phyloP scores from a whole-genome alignment of 2,888 invertebrate genomes.

The Clusia tigrina region DNA sequence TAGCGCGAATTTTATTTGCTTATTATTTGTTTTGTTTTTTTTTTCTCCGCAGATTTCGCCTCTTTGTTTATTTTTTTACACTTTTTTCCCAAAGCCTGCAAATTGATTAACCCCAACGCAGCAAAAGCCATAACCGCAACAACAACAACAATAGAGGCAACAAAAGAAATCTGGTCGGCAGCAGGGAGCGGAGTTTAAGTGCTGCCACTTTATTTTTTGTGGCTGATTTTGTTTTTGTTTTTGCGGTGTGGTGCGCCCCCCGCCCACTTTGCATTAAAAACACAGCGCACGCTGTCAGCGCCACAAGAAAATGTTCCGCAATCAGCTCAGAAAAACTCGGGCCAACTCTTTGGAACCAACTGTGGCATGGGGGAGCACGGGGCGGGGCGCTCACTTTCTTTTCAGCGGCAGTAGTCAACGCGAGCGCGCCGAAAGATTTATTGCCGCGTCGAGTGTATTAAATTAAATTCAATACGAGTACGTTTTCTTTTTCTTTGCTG shows the following conservation, averaged over 20 bases:
- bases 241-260: no score
- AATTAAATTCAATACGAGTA: conserved; percentile 26
- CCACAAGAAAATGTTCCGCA: conserved; percentile 2
- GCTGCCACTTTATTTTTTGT: no score
- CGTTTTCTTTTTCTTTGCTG: no score
- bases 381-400: background rate
- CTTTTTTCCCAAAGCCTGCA: background rate
- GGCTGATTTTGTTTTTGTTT: no score
- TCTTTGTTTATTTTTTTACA: background rate
- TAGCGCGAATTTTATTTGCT: conserved; percentile 1
- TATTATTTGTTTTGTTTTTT: background rate
- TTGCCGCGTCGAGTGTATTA: conserved; percentile 25
- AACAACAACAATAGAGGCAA: conserved; percentile 16
- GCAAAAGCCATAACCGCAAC: background rate
- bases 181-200: conserved; percentile 5
- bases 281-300: background rate
- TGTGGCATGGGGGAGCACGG: no score
- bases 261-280: background rate
- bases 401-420: conserved; percentile 4
- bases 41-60: background rate
- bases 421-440: conserved; percentile 18
- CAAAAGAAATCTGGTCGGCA: conserved; percentile 7
- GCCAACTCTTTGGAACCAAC: background rate
- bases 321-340: background rate
- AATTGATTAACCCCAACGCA: conserved; percentile 16